Evolutionary conservation across 2,797 vertebrate genomes (phyloP), one percentile per base, ranked within the genome.

Genomic region (Molossus molossus): DNA sequence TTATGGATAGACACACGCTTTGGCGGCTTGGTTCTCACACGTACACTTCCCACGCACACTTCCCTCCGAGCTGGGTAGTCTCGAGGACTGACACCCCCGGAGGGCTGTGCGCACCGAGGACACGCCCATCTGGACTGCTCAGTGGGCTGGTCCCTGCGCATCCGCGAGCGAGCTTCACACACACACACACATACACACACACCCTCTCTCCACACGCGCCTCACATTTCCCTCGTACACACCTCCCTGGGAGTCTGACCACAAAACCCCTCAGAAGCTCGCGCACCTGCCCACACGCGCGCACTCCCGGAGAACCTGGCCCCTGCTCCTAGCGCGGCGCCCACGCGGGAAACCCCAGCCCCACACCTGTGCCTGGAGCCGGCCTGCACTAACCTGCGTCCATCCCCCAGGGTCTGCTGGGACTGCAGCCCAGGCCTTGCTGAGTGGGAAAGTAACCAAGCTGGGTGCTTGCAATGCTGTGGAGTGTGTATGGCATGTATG

Each of bases 31-130:
- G 23, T 12, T 1, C 25, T 27, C 87, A 21, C 90, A 50, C 27
- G 37, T 40, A 33, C 64, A n/a, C 64, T 33, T 67, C 64, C 29
- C 64, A 67, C 75, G 25, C 96, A 45, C 84, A n/a, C 88, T 40
- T 25, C 76, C 83, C 60, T 29, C 21, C 21, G 15, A 69, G 77
- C 33, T 11, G 29, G 80, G 60, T 13, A 29, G 21, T 48, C 67
- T 58, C 45, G 33, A 55, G 88, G 23, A 57, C 60, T 29, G 79
- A 45, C 40, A 60, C 84, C 73, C 84, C 0, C 27, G n/a, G 67
- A 81, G 33, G 40, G 48, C 82, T 53, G 65, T 40, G 82, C 86
- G 53, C 82, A 1, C 69, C 6, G 33, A 60, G 83, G 40, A 7
- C 94, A 58, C 92, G 79, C 90, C 87, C 67, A 37, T 25, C 48